Evolutionary conservation across 2,888 invertebrate species (phyloP).

Genomic region (Thera obeliscata): DNA sequence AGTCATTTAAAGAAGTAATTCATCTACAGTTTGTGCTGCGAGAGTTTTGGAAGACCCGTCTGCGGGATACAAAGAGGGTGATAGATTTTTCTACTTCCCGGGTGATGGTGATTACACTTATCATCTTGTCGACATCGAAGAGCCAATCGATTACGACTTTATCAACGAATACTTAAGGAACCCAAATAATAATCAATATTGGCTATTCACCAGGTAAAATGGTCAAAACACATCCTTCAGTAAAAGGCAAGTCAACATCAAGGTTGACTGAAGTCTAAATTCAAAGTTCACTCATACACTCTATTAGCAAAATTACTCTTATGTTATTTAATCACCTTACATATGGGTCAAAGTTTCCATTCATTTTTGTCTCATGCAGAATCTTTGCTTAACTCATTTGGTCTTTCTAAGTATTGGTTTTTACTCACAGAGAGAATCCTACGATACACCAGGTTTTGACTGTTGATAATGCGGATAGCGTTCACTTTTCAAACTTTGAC

Average conservation of each 20-base stretch:
- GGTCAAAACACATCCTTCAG: background rate
- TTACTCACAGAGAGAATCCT: constrained; percentile 54
- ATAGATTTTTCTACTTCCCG: constrained; percentile 60
- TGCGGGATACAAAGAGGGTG: constrained; percentile 54
- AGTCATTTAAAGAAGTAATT: background rate
- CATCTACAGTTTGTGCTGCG: constrained; percentile 52
- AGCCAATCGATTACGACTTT: constrained; percentile 48
- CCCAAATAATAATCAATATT: constrained; percentile 54
- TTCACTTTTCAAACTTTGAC: constrained; percentile 54
- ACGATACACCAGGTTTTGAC: constrained; percentile 47
- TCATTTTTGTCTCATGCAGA: no score
- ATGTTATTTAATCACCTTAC: no score
- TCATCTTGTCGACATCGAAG: constrained; percentile 54
- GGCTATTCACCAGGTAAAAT: constrained; percentile 57
- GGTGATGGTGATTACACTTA: constrained; percentile 55
- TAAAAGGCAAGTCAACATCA: no score
- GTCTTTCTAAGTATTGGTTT: background rate
- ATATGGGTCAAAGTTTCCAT: no score
- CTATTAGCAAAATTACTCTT: no score
- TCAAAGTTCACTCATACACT: no score
- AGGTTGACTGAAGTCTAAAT: no score
- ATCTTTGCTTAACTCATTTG: background rate
- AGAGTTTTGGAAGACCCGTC: constrained; percentile 52
- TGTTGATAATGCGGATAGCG: constrained; percentile 43
- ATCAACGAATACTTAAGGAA: constrained; percentile 47